phyloP scores from a whole-genome alignment of 2,797 vertebrate species.

The Alca torda region DNA sequence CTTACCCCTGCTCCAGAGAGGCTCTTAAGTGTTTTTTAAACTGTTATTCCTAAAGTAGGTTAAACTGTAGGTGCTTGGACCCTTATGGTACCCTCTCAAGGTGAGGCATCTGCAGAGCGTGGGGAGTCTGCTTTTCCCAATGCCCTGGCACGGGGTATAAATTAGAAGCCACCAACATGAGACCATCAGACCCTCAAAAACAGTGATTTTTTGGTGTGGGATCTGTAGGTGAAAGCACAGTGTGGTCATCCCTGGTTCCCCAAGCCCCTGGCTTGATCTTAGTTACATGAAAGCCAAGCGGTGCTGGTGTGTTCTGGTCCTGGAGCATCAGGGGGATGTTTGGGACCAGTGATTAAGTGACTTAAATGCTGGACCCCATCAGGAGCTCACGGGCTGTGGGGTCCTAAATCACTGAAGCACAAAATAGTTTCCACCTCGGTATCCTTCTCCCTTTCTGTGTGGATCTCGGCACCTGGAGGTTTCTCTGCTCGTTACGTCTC shows the following conservation, averaged over 20 bases:
- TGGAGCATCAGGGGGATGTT: background rate
- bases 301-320: background rate
- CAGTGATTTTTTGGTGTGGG: background rate
- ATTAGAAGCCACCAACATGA: background rate
- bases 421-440: background rate
- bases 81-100: background rate
- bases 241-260: too few species aligned
- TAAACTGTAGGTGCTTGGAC: background rate
- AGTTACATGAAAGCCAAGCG: background rate
- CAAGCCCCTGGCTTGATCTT: background rate
- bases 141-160: accelerated
- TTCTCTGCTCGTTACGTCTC: background rate
- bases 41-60: background rate
- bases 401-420: background rate
- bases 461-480: background rate
- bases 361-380: background rate
- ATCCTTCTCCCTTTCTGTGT: background rate
- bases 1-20: background rate
- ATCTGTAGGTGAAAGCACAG: background rate
- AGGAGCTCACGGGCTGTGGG: background rate
- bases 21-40: slow-evolving; percentile 16
- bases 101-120: background rate
- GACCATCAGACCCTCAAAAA: background rate
- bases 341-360: background rate
- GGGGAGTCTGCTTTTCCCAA: background rate